Base-by-base conservation (phyloP, 1,140 invertebrate species). In the Solenopsis invicta region DNA sequence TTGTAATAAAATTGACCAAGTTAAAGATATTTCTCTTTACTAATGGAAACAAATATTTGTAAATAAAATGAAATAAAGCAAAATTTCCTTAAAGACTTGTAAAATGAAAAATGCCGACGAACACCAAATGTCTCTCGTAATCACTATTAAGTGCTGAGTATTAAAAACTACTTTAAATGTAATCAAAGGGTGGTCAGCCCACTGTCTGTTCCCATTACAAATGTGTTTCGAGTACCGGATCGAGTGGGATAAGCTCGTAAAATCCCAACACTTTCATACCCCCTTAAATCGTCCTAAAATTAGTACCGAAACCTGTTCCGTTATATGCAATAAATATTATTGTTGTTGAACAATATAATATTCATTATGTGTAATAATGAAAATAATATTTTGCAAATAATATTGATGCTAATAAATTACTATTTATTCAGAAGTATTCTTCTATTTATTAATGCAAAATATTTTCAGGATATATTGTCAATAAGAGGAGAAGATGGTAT, bases 181-280 rank as follows among this genome's bases (percentile, higher is more conserved):
- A 72, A 61, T 56, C 24, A 74, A 82, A 74, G 78, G 64, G 50
- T 82, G n/a, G 41, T 66, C 76, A 21, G 52, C 21, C 74, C 54
- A 45, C 54, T 76, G 76, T 4, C 12, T 18, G 61, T 66, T 66
- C 76, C 76, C 76, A 78, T 48, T 66, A 78, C 41, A 78, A 64
- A 52, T 78, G 59, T 78, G 12, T 9, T 66, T 78, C 59, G 45
- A 78, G 76, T 78, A 62, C 45, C 45, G 21, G 41, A 78, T 78
- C 76, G 76, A 78, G 76, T 78, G 61, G 76, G 76, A 78, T 78
- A 12, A 78, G 61, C 45, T 50, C 56, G 41, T 62, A n/a, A 77
- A 77, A 64, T 77, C 75, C 56, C 29, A 78, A n/a, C 59, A 48
- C 59, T 78, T 66, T 78, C 0, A 34, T 24, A 50, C 24, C 76